Evolutionary conservation across 1,140 invertebrate genomes (phyloP), one percentile per base, ranked within the genome.

Genomic region (Drosophila sturtevanti): DNA sequence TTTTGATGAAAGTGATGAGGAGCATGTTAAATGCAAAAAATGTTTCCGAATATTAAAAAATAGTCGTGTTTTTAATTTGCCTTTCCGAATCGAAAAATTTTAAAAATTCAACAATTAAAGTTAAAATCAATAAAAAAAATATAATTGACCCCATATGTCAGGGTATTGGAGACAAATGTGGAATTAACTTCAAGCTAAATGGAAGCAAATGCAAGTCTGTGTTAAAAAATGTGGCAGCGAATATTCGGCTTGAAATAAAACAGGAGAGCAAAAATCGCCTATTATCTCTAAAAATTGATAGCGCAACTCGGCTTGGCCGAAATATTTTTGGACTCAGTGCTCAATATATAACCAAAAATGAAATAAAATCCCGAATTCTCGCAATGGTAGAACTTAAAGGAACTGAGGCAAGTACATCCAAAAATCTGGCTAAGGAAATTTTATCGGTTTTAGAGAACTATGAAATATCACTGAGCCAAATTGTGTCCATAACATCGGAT

Each of bases 281-380:
- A 10, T 16, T 69, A 1, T 69, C 67, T 31, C 56, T 69, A 63
- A 69, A 63, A 69, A 69, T 69, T 11, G 60, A 69, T 16, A 70
- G 41, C 51, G 68, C 54, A 58, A 64, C 68, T 4, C 11, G 62
- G 11, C 55, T 70, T 38, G 14, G 22, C 0, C 22, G 61, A 64
- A 70, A 70, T 16, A 70, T 70, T 24, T 66, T 58, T 41, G 38
- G 38, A 41, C 12, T 41, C 12, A 41, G 38, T 41, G 38, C 38
- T 44, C 60, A 69, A 55, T 68, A 12, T 27, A 61, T 68, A 7
- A 55, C 11, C n/a, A n/a, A 18, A 18, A 2, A 48, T 21, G 5
- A 68, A 24, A 68, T 62, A 62, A 68, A 68, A 68, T 61, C 59
- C 6, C 44, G 24, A 11, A 56, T 62, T 27, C 37, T 62, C 7